phyloP scores from a whole-genome alignment of 2,888 invertebrate genomes.

The Adineta ricciae region DNA sequence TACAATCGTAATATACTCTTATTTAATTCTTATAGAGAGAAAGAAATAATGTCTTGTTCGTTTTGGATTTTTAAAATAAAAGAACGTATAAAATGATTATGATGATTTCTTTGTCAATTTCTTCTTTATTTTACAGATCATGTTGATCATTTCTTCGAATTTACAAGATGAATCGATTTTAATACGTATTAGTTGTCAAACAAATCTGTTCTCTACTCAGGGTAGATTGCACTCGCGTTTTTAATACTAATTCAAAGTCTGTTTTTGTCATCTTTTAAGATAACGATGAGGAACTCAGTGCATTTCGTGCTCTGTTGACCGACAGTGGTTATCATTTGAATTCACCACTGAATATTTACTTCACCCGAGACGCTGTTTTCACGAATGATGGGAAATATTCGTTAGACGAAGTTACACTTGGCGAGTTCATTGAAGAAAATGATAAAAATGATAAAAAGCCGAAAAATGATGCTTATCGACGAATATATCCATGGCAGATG shows the following conservation, averaged over 20 bases:
- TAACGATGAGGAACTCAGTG: background rate
- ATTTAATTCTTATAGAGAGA: background rate
- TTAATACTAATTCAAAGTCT: background rate
- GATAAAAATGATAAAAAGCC: background rate
- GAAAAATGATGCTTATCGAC: background rate
- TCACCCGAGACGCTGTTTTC: background rate
- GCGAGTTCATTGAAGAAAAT: background rate
- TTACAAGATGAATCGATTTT: conserved; percentile 6
- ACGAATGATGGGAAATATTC: background rate
- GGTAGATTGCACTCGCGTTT: background rate
- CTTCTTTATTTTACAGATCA: background rate
- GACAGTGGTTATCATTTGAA: conserved; percentile 19
- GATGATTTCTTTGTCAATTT: background rate
- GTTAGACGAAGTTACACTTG: background rate
- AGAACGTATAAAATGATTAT: background rate
- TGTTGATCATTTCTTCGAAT: background rate
- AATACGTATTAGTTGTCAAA: conserved; percentile 3
- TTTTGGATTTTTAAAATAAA: background rate
- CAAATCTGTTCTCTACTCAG: background rate
- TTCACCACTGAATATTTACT: background rate
- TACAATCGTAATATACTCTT: background rate
- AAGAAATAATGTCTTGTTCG: background rate
- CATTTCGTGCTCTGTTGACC: background rate
- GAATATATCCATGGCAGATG: background rate
- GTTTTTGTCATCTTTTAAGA: background rate